These are phyloP conservation scores for Intellagama lesueurii DNA, from an alignment of 2,797 vertebrate genomes.

Conservation along the genomic window DNA sequence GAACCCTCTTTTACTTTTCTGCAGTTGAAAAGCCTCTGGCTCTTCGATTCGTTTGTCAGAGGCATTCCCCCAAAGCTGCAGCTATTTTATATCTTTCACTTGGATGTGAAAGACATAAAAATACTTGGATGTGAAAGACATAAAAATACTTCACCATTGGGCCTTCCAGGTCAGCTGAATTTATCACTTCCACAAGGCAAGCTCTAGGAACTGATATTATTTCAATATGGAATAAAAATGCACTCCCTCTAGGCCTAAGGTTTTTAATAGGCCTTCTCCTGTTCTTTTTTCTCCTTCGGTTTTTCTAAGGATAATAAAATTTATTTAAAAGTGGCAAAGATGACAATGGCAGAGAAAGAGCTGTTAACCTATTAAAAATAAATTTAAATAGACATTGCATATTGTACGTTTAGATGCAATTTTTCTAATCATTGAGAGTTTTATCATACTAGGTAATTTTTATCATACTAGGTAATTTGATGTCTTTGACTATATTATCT, in stretches of 20 bases:
- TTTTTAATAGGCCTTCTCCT: not conserved
- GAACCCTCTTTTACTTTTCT: not conserved
- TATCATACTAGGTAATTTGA: not conserved
- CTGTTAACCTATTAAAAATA: not conserved
- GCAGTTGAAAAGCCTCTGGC: not conserved
- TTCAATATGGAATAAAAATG: not conserved
- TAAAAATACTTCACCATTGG: not conserved
- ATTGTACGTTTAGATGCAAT: not conserved
- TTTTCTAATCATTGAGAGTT: not conserved
- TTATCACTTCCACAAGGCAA: not conserved
- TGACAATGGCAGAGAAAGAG: not conserved
- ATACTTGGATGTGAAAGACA: too few relatives aligned
- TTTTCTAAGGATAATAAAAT: not conserved
- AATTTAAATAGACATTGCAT: not conserved
- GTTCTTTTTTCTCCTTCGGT: not conserved
- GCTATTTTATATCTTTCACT: not conserved
- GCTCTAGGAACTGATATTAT: not conserved
- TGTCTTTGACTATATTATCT: too few relatives aligned
- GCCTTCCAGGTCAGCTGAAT: too few relatives aligned
- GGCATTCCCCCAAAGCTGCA: not conserved
- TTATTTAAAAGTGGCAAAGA: not conserved
- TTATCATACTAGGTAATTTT: not conserved
- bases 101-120: too few relatives aligned
- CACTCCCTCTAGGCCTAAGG: not conserved
- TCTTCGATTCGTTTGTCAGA: not conserved